These are phyloP conservation scores for Elegia similella DNA, from an alignment of 2,888 invertebrate species.

Conservation along the genomic window DNA sequence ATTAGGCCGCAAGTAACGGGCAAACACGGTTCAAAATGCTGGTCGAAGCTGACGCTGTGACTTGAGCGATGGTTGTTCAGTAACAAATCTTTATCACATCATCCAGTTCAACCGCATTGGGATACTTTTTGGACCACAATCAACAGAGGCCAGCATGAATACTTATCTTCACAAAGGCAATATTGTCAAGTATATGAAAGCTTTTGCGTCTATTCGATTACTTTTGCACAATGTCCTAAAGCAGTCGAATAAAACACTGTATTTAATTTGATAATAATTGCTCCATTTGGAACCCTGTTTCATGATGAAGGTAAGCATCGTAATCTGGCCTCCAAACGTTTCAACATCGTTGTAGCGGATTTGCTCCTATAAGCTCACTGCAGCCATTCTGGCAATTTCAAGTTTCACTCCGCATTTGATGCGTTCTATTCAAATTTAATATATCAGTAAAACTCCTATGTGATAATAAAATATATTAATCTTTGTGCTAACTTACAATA, in stretches of 20 bases:
- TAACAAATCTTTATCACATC: background rate
- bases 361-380: constrained; percentile 58
- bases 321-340: constrained; percentile 20
- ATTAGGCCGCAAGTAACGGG: constrained; percentile 25
- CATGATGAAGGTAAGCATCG: background rate
- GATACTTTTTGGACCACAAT: constrained; percentile 26
- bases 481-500: constrained; percentile 82
- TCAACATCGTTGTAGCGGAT: constrained; percentile 31
- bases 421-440: constrained; percentile 73
- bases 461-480: constrained; percentile 82
- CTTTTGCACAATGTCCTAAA: background rate
- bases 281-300: background rate
- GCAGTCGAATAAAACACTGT: background rate
- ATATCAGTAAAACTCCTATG: constrained; percentile 78
- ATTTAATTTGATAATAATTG: background rate
- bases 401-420: constrained; percentile 67
- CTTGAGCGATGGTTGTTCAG: background rate
- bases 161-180: background rate
- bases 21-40: constrained; percentile 11
- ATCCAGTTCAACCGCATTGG: constrained; percentile 20
- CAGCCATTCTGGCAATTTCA: constrained; percentile 56
- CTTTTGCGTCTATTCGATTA: background rate
- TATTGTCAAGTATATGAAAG: background rate
- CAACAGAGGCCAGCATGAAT: constrained; percentile 20
- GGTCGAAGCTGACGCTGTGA: background rate